Base-by-base conservation (phyloP, 2,888 invertebrate genomes). In the Luperina nickerlii region DNA sequence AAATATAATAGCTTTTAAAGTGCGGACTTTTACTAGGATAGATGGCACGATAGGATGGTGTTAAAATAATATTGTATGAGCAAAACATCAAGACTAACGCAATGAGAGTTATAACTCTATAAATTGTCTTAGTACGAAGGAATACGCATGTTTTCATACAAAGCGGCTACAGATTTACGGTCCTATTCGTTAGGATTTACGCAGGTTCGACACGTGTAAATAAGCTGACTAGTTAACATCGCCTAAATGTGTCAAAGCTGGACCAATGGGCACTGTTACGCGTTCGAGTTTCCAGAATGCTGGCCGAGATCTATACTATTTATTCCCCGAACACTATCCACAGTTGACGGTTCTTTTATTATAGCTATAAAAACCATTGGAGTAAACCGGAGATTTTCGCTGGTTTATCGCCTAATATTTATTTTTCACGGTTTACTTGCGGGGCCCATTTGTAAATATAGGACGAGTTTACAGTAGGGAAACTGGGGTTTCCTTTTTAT, bases 301-400 rank as follows among this genome's bases (percentile, higher is more conserved):
- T 93, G 92, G 92, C 93, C 95, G 94, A 93, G 94, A 88, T 93
- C 92, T 92, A 91, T 92, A 92, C 92, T 95, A 94, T 95, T 95
- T 95, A 95, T 95, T 96, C 94, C 91, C 83, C 90, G 93, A 93
- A 94, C 92, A 92, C 94, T 93, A 92, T 93, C 92, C 93, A 93
- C 92, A 90, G 96, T 96, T 94, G 96, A 96, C 96, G 94, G 95
- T 95, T 95, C 94, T 96, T 97, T 97, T 97, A 97, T 96, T 96
- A 95, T 93, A 92, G 95, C 95, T 95, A 95, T 96, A 96, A 97
- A 96, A 93, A 93, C 87, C 91, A 87, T 90, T 92, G 92, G 92
- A 93, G 94, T 94, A 94, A 96, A 95, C 94, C 92, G 91, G 91
- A 91, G 93, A 94, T 96, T 95, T 96, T 95, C 92, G 92, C 93